Percentiles rank a stretch among this genome's conserved stretches.
Evolutionary conservation across 2,888 invertebrate species (phyloP).

Genomic region (Ectobius pallidus): DNA sequence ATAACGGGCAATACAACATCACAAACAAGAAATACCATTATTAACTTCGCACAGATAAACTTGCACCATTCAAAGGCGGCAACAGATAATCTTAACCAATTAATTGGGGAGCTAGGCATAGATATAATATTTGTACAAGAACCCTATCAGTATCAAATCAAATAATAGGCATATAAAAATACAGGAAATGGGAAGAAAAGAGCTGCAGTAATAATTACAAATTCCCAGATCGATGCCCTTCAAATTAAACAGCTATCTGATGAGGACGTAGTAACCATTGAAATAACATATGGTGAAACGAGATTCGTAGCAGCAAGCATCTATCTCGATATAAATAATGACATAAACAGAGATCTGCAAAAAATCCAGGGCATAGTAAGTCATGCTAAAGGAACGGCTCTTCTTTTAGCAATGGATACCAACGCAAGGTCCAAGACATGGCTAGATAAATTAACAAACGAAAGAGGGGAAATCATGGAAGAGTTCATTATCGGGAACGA

Average conservation of each 20-base stretch:
- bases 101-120: neutral
- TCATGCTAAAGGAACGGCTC: neutral
- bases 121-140: neutral
- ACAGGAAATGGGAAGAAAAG: neutral
- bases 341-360: neutral
- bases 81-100: neutral
- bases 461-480: constrained; percentile 2
- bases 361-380: neutral
- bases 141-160: neutral
- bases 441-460: neutral
- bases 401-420: neutral
- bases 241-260: neutral
- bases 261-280: neutral
- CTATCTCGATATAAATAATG: constrained; percentile 1
- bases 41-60: neutral
- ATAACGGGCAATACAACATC: neutral
- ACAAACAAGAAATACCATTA: neutral
- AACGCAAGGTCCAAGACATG: neutral
- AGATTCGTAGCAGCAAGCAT: neutral
- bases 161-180: neutral
- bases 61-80: neutral
- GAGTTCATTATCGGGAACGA: neutral
- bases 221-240: neutral
- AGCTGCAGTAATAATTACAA: neutral
- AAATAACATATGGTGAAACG: neutral